These are phyloP conservation scores for Brachionus manjavacas DNA, from an alignment of 1,140 invertebrate genomes.

Conservation along the genomic window DNA sequence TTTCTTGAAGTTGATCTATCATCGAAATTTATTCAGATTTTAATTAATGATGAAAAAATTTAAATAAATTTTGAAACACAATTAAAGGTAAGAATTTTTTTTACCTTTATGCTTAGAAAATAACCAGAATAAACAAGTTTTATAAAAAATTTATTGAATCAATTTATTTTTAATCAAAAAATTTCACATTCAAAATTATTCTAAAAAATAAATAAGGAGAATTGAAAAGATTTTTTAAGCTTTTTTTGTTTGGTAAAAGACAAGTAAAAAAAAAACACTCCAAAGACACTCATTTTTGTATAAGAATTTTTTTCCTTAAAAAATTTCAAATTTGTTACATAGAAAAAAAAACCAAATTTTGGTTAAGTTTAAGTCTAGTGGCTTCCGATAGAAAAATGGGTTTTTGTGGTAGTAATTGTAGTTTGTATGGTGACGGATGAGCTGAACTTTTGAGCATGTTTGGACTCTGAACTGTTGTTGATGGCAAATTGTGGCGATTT, in stretches of 20 bases:
- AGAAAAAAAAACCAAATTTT: not conserved
- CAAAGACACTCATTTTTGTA: not conserved
- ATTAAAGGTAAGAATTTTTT: not conserved
- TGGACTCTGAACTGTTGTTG: not conserved
- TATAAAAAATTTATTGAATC: not conserved
- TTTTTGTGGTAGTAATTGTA: not conserved
- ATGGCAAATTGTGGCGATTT: conserved; percentile 48
- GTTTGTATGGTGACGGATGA: not conserved
- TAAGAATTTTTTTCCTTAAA: no score
- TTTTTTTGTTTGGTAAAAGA: not conserved
- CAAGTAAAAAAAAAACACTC: not conserved
- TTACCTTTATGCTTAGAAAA: not conserved
- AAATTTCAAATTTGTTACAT: not conserved
- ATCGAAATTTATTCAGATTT: no score
- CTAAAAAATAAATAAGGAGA: not conserved
- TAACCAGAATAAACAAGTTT: not conserved
- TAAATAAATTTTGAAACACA: not conserved
- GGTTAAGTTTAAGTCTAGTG: not conserved
- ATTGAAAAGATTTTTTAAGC: not conserved
- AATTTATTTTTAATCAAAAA: not conserved
- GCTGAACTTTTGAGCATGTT: not conserved
- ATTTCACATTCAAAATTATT: not conserved
- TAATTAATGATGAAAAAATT: no score
- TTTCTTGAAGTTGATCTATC: no score
- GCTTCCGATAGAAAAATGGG: not conserved